Evolutionary conservation across 2,113 vertebrate species (phyloP), one percentile per base, ranked within the genome.

Genomic region (Lophura nycthemera): DNA sequence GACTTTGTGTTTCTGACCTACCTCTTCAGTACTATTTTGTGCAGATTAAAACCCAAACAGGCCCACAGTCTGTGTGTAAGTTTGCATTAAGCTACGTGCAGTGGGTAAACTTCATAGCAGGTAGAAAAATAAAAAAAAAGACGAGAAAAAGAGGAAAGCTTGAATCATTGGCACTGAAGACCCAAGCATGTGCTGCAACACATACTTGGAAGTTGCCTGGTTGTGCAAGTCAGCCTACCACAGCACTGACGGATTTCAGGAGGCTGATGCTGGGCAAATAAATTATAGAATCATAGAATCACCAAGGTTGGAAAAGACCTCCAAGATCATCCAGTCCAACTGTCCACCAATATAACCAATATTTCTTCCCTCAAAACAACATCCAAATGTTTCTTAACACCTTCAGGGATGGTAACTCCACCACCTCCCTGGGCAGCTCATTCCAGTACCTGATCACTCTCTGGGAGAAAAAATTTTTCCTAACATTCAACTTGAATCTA

Each of bases 1-100:
- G 83, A 75, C 47, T 83, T 67, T 69, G n/a, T 80, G 21, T 80
- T 94, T 93, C 47, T 86, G 52, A 77, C 22, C 76, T 83, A 43
- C n/a, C 42, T 83, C 60, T 74, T 88, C 8, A 50, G n/a, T 42
- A 77, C 25, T 21, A 11, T 77, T 76, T 65, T 63, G 60, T 17
- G 30, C 63, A 50, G 60, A 92, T 86, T 86, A 86, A 67, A 6
- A 13, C 11, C 19, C 75, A 70, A 29, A 74, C 34, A 71, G 70
- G 21, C 30, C 52, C 20, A 56, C 1, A 87, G 48, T n/a, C 47
- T 82, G 57, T 29, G 34, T 27, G 38, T 91, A 57, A 75, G 75
- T 67, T 86, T 25, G 67, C 47, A 80, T 24, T 85, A 30, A 72
- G 34, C 34, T 78, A 60, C 0, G 2, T 1, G 20, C 66, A 27